Evolutionary conservation across 2,888 invertebrate species (phyloP).

Genomic region (Hylaea fasciaria): DNA sequence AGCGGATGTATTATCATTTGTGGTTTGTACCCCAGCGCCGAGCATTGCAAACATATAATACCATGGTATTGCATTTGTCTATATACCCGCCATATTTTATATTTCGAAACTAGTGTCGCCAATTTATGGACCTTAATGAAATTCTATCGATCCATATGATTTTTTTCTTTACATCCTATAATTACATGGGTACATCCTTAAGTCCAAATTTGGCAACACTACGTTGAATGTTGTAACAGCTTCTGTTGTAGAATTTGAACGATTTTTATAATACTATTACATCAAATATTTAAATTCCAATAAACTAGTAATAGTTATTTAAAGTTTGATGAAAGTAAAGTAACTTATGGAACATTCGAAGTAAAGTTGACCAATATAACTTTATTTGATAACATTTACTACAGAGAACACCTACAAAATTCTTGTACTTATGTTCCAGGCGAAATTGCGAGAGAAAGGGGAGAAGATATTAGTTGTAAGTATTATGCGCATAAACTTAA

Average conservation of each 20-base stretch:
- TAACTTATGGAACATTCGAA: background rate
- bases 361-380: background rate
- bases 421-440: conserved; percentile 81
- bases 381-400: background rate
- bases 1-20: conserved; percentile 79
- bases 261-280: conserved; percentile 19
- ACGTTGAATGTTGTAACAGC: conserved; percentile 70
- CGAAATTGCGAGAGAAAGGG: conserved; percentile 90
- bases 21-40: conserved; percentile 78
- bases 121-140: conserved; percentile 40
- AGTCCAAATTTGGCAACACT: conserved; percentile 52
- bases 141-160: background rate
- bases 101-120: conserved; percentile 52
- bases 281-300: conserved; percentile 25
- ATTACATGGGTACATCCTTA: background rate
- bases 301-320: background rate
- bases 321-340: conserved; percentile 9
- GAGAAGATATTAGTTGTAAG: conserved; percentile 91
- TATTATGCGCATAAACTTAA: conserved; percentile 60
- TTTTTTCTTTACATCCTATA: background rate
- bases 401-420: conserved; percentile 31
- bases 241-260: conserved; percentile 72
- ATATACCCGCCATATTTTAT: conserved; percentile 58
- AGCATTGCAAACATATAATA: conserved; percentile 69
- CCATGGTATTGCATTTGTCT: conserved; percentile 74